These are phyloP conservation scores for Deroplatys truncata DNA, from an alignment of 2,888 invertebrate species.

Conservation along the genomic window DNA sequence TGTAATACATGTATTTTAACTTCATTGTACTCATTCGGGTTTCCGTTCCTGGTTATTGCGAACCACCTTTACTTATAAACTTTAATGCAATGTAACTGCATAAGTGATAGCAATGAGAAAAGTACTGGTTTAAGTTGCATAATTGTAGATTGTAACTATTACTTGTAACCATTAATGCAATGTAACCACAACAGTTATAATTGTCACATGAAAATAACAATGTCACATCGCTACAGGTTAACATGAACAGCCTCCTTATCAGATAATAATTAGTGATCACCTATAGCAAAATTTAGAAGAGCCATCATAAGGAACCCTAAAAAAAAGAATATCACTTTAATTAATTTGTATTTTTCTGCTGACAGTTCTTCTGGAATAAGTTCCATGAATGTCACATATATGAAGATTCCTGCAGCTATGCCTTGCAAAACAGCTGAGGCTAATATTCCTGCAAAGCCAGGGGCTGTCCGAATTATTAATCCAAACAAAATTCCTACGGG, in stretches of 20 bases:
- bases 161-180: background rate
- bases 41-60: too few species aligned
- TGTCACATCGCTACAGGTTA: too few species aligned
- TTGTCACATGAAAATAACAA: background rate
- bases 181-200: background rate
- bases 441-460: conserved; percentile 36
- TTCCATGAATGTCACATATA: conserved; percentile 41
- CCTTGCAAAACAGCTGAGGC: conserved; percentile 40
- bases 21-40: too few species aligned
- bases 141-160: too few species aligned
- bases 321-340: conserved; percentile 23
- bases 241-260: background rate
- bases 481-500: conserved; percentile 40
- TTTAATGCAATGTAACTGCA: too few species aligned
- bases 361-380: conserved; percentile 38
- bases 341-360: conserved; percentile 3
- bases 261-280: background rate
- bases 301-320: conserved; percentile 25
- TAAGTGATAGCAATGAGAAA: too few species aligned
- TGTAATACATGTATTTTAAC: too few species aligned
- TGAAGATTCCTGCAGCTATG: conserved; percentile 41
- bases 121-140: too few species aligned
- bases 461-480: conserved; percentile 33
- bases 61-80: too few species aligned
- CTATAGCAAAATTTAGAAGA: conserved; percentile 17